Evolutionary conservation across 2,113 vertebrate genomes (phyloP), one percentile per base, ranked within the genome.

Genomic region (Toxotes jaculatrix): DNA sequence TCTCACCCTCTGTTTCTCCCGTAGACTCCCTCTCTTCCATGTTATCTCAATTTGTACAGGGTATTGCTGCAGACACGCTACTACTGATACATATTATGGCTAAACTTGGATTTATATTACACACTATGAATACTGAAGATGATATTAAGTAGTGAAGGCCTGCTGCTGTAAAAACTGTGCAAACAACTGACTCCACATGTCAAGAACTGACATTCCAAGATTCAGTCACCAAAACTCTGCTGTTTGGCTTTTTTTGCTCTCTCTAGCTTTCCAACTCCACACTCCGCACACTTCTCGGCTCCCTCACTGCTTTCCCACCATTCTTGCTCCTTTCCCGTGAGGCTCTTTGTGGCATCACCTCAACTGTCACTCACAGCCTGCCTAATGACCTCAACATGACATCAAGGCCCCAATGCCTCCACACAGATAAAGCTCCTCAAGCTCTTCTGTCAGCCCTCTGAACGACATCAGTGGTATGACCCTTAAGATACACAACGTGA

Each of bases 381-480:
- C 79, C 71, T 74, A 89, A 91, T 85, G 89, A 93, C 89, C 91
- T 91, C 90, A 74, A 67, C 65, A 65, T 84, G 80, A 91, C 92
- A 89, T 86, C 63, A 17, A 82, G 77, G 69, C 56, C 79, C 74
- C 83, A 67, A n/a, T 83, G 84, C 71, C 69, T 88, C 83, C 64
- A 79, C 38, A 68, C 74, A 77, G 75, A 83, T 80, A 86, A 83
- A 91, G 63, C 79, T 87, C 79, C 83, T 74, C 69, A 72, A 87
- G 77, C 77, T 87, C 69, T 79, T 67, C 66, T 82, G 62, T 84
- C 82, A 82, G 62, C 49, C 45, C 66, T 83, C 81, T 76, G 40
- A 67, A 66, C 61, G 34, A 90, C 80, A 89, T 87, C 77, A 84
- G 68, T 47, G 71, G 76, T 79, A 42, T 66, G 68, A 85, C 85